Evolutionary conservation across 2,888 invertebrate genomes (phyloP), one percentile per base, ranked within the genome.

Genomic region (Ellobium chinense): DNA sequence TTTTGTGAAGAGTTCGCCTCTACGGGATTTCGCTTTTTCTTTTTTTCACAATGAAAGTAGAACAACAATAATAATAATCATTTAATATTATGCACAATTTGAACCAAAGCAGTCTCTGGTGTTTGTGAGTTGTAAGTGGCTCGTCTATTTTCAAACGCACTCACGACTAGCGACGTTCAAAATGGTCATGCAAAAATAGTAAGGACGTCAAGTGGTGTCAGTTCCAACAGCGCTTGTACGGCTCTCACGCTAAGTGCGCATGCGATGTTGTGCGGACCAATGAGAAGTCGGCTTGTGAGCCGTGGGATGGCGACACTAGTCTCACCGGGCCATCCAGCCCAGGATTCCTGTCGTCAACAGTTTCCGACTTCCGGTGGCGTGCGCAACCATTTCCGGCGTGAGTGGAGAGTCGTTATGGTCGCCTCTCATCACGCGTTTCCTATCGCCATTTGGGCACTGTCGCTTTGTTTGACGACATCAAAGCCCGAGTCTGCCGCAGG

Each of bases 331-430:
- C 69, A 68, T 68, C 60, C 14, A 77, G 36, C 27, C 77, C 62
- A 77, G 77, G 77, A 77, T 69, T 77, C 39, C 27, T 60, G 77
- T 68, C 77, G 77, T 68, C 77, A 68, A 69, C 77, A 60, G 77
- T 69, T 77, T 77, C 77, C 77, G 68, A 37, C 69, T 69, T 77
- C 77, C 77, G 68, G 69, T 58, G 34, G 21, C 18, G 58, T 60
- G 60, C n/a, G 39, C 69, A 77, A 69, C 77, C 65, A 46, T 65
- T 74, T 74, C 74, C 74, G 63, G 74, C 46, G 31, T 74, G 39
- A 74, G 31, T 39, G 29, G 63, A 46, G 46, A 46, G n/a, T 9
- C 14, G 74, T 54, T 37, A 36, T 72, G 36, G 24, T 27, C 60
- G 56, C 27, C 24, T 24, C 36, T 60, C 34, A 18, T 70, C 36